Percentiles rank a stretch among this genome's conserved stretches.
Conservation (phyloP, 1,140 invertebrate genomes). For the Chionoecetes opilio region DNA sequence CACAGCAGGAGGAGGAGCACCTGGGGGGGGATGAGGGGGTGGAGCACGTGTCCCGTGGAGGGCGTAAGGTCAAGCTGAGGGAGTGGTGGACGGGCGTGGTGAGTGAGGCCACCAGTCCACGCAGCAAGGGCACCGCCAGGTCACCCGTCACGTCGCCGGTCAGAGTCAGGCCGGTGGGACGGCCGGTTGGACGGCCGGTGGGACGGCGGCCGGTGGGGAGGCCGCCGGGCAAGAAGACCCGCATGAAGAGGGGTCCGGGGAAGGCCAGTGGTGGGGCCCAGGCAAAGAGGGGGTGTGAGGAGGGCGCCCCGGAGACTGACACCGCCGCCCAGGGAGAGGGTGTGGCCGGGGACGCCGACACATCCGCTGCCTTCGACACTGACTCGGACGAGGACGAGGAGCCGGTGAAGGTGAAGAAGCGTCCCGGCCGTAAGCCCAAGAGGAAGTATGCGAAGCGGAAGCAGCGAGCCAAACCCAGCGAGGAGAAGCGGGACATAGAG, state of each 20-base stretch:
- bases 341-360: no score
- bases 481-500: not conserved
- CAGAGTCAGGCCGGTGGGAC: not conserved
- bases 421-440: not conserved
- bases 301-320: not conserved
- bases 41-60: constrained; percentile 70
- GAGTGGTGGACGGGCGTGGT: constrained; percentile 68
- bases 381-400: no score
- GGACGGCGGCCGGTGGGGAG: not conserved
- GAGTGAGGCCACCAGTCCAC: constrained; percentile 35
- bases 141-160: not conserved
- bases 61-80: constrained; percentile 64
- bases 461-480: not conserved
- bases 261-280: not conserved
- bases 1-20: not conserved
- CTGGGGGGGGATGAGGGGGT: constrained; percentile 7
- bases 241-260: not conserved
- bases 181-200: not conserved
- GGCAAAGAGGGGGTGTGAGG: not conserved
- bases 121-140: not conserved
- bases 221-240: not conserved
- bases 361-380: no score
- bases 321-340: no score
- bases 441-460: not conserved
- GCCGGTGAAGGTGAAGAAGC: not conserved